A percentile compares a stretch with the other conserved stretches of the same genome.
phyloP scores from a whole-genome alignment of 2,797 vertebrate species.

The Rhinatrema bivittatum region DNA sequence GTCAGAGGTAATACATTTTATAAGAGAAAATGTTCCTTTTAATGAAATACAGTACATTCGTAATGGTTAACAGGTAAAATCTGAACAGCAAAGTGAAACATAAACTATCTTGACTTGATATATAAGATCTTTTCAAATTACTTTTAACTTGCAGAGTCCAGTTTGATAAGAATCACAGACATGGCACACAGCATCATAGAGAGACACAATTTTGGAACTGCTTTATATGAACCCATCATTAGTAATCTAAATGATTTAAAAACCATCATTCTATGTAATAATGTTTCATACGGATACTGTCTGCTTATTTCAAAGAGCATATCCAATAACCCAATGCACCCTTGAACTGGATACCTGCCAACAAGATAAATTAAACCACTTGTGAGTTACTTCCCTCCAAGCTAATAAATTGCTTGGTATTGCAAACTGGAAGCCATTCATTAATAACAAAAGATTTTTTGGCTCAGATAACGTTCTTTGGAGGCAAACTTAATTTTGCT shows the following conservation, averaged over 20 bases:
- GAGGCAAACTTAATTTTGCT: conserved; percentile 17
- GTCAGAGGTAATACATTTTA: too few species aligned
- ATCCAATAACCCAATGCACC: conserved; percentile 7
- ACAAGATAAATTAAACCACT: conserved; percentile 31
- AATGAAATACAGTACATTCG: too few species aligned
- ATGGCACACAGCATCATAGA: conserved; percentile 68
- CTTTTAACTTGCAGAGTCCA: conserved; percentile 77
- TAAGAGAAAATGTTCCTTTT: too few species aligned
- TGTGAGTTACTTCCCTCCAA: conserved; percentile 18
- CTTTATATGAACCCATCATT: conserved; percentile 69
- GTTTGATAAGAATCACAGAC: conserved; percentile 53
- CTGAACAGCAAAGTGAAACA: too few species aligned
- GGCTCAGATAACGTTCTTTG: conserved; percentile 13
- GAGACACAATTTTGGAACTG: conserved; percentile 56
- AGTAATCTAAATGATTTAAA: conserved; percentile 52
- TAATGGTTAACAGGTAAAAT: too few species aligned
- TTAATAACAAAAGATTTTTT: conserved; percentile 34
- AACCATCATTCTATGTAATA: conserved; percentile 22
- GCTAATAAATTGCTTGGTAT: conserved; percentile 33
- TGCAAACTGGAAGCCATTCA: conserved; percentile 29
- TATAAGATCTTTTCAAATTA: conserved; percentile 44
- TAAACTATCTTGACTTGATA: not conserved
- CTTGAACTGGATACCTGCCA: conserved; percentile 23
- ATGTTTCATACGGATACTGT: conserved; percentile 30
- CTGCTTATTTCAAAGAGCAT: conserved; percentile 25